Evolutionary conservation across 2,113 vertebrate genomes (phyloP).

Genomic region (Triplophysa siluroides): DNA sequence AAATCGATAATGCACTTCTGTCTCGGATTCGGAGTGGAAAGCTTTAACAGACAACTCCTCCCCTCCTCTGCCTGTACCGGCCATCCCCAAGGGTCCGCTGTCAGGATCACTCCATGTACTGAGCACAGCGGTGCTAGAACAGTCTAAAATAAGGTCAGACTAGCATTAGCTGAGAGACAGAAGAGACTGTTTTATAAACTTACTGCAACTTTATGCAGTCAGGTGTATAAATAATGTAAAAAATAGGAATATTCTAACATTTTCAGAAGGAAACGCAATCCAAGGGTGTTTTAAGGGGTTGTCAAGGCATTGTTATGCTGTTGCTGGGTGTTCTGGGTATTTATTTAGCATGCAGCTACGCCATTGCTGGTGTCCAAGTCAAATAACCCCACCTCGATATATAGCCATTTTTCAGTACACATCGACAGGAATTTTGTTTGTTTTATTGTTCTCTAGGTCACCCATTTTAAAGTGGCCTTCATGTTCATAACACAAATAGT

Average conservation of each 20-base stretch:
- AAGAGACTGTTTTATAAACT: neutral
- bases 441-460: too few relatives aligned
- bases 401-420: too few relatives aligned
- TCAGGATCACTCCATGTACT: slow-evolving; percentile 26
- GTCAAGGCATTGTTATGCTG: neutral
- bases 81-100: slow-evolving; percentile 2
- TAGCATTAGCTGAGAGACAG: slow-evolving; percentile 6
- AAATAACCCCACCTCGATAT: too few relatives aligned
- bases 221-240: neutral
- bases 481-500: too few relatives aligned
- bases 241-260: neutral
- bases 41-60: slow-evolving; percentile 28
- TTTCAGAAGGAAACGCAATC: neutral
- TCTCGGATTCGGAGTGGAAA: slow-evolving; percentile 7
- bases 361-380: too few relatives aligned
- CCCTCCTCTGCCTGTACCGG: neutral
- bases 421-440: too few relatives aligned
- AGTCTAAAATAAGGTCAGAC: slow-evolving; percentile 10
- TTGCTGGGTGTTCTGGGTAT: too few relatives aligned
- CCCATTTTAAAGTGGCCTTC: too few relatives aligned
- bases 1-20: slow-evolving; percentile 18
- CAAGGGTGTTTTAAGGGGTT: neutral
- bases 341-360: too few relatives aligned
- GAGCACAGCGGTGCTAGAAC: neutral
- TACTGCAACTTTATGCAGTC: neutral